Evolutionary conservation across 2,888 invertebrate species (phyloP).

Genomic region (Parascotia fuliginaria): DNA sequence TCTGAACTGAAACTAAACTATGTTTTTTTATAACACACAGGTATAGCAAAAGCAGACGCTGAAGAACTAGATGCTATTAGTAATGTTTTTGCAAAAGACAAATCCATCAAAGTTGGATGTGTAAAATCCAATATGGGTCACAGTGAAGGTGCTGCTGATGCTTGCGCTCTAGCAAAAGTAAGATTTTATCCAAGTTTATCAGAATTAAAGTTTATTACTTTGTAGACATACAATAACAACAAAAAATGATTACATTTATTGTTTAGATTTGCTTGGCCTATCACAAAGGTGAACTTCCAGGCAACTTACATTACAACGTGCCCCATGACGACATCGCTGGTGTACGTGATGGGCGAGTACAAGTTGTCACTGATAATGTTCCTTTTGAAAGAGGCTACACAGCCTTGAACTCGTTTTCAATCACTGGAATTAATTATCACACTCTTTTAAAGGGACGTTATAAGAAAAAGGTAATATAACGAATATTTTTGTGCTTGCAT

Average conservation of each 20-base stretch:
- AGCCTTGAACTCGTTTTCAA: slow-evolving; percentile 57
- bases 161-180: slow-evolving; percentile 83
- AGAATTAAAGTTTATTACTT: no score
- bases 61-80: slow-evolving; percentile 87
- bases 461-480: slow-evolving; percentile 53
- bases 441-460: slow-evolving; percentile 55
- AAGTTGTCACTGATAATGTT: slow-evolving; percentile 50
- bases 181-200: neutral
- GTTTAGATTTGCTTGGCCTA: slow-evolving; percentile 64
- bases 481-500: no score
- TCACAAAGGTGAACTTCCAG: slow-evolving; percentile 54
- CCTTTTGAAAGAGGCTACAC: slow-evolving; percentile 51
- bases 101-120: slow-evolving; percentile 80
- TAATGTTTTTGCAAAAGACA: slow-evolving; percentile 79
- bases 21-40: slow-evolving; percentile 30
- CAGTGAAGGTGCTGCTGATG: slow-evolving; percentile 59
- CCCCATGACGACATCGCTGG: slow-evolving; percentile 46
- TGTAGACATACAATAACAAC: no score
- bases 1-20: no score
- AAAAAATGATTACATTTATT: no score
- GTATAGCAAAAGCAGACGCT: slow-evolving; percentile 86
- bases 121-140: slow-evolving; percentile 67
- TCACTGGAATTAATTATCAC: slow-evolving; percentile 52
- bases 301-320: slow-evolving; percentile 55
- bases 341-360: slow-evolving; percentile 48